phyloP scores from a whole-genome alignment of 2,797 vertebrate genomes.

The Lacerta bilineata region DNA sequence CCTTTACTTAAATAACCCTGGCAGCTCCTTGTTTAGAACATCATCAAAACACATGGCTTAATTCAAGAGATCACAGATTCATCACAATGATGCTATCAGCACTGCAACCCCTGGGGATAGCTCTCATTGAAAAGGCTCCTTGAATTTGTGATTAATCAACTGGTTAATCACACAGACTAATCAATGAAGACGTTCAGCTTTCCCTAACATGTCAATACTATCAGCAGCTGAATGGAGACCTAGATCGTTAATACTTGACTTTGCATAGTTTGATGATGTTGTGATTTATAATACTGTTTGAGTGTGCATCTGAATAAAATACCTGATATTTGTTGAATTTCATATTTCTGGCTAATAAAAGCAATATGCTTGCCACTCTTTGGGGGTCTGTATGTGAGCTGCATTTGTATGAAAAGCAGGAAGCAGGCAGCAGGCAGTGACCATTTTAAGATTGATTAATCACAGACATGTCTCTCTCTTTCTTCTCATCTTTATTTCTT shows the following conservation, averaged over 20 bases:
- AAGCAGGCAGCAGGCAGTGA: conserved; percentile 51
- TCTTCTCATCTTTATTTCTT: conserved; percentile 69
- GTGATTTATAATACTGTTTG: conserved; percentile 26
- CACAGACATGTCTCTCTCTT: conserved; percentile 56
- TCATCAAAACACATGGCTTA: conserved; percentile 9
- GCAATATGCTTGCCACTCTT: conserved; percentile 52
- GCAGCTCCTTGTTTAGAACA: conserved; percentile 29
- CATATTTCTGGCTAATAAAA: conserved; percentile 48
- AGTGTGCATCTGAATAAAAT: conserved; percentile 16
- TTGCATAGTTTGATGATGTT: not conserved
- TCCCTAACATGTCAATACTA: conserved; percentile 14
- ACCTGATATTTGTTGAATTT: conserved; percentile 51
- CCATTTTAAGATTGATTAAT: conserved; percentile 67
- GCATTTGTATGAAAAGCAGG: conserved; percentile 44
- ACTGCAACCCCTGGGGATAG: not conserved
- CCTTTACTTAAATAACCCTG: conserved; percentile 12
- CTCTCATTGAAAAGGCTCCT: conserved; percentile 29
- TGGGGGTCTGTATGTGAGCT: conserved; percentile 26
- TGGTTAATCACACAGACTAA: conserved; percentile 33
- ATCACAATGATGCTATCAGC: conserved; percentile 14
- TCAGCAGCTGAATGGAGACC: not conserved
- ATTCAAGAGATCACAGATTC: conserved; percentile 23
- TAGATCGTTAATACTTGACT: conserved; percentile 7
- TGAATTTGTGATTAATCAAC: conserved; percentile 42
- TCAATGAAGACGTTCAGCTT: conserved; percentile 24